Evolutionary conservation across 2,797 vertebrate genomes (phyloP), one percentile per base, ranked within the genome.

Genomic region (Trematomus bernacchii): DNA sequence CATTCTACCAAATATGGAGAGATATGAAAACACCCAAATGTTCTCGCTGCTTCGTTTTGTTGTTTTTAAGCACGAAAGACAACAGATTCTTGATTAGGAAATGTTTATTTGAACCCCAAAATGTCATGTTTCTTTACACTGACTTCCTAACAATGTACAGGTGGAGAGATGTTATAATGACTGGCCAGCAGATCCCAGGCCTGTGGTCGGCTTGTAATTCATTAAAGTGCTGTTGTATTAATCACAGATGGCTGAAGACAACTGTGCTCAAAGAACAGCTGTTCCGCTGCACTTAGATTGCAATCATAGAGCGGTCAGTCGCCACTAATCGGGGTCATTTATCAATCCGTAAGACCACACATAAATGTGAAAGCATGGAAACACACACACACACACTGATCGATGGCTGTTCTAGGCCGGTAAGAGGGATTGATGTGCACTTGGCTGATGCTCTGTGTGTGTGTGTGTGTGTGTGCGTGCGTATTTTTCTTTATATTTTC

Each of bases 271-370:
- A 68, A 79, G 81, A 91, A 91, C 89, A 88, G 91, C 87, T 85
- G 89, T 82, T 91, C 85, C 51, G 63, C 86, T 82, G 77, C 82
- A 85, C 87, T 91, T 89, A 90, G 89, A 93, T 92, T 93, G 82
- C 89, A 91, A 91, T 92, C 89, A 92, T 83, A 86, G 87, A 94
- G 80, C 78, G 89, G 92, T 93, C 93, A 88, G 89, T 93, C 68
- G 86, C 87, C 86, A 75, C 89, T 94, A n/a, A 94, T 94, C 91
- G 87, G 91, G 89, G 89, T 89, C 91, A 93, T 94, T 87, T 89
- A 94, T 95, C 93, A 93, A 92, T 86, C 84, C 54, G 48, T 76
- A 80, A 85, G 84, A 86, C 83, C 83, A 70, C 86, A 89, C 76
- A 83, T 66, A 76, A 82, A 79, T 61, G 66, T 40, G 69, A 80